These are phyloP conservation scores for Montipora foliosa DNA, from an alignment of 64 coral and sea anemone species.

Conservation along the genomic window DNA sequence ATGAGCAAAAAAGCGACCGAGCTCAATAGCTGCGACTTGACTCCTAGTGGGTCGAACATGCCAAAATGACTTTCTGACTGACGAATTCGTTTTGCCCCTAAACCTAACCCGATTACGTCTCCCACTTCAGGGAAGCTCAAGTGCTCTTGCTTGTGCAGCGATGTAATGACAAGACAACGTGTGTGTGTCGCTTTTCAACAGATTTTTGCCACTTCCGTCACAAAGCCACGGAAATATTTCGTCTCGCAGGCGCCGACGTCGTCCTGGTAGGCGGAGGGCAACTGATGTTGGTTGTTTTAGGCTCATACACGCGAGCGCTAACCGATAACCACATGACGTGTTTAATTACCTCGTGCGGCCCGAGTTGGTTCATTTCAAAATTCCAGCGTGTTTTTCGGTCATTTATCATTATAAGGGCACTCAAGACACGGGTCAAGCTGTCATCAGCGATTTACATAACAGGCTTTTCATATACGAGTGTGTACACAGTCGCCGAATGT, in stretches of 20 bases:
- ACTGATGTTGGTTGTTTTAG: not conserved
- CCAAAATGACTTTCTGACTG: conserved; percentile 19
- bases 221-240: conserved; percentile 43
- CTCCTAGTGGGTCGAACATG: conserved; percentile 19
- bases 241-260: conserved; percentile 20
- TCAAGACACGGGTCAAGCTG: conserved; percentile 27
- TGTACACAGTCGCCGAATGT: not conserved
- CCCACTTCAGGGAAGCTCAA: conserved; percentile 41
- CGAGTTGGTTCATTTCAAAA: conserved; percentile 32
- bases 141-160: conserved; percentile 27
- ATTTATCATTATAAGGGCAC: conserved; percentile 16
- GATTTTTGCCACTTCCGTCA: conserved; percentile 59
- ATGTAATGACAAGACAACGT: conserved; percentile 53
- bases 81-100: not conserved
- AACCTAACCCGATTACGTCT: conserved; percentile 51
- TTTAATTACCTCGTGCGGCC: conserved; percentile 6
- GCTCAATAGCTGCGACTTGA: conserved; percentile 12
- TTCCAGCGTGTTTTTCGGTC: conserved; percentile 13
- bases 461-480: not conserved
- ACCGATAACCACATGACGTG: conserved; percentile 46
- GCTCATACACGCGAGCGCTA: conserved; percentile 26
- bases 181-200: conserved; percentile 59
- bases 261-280: conserved; percentile 9
- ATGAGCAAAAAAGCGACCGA: conserved; percentile 27
- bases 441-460: conserved; percentile 45